Conservation (phyloP, 2,113 vertebrate species). For the Larimichthys crocea region DNA sequence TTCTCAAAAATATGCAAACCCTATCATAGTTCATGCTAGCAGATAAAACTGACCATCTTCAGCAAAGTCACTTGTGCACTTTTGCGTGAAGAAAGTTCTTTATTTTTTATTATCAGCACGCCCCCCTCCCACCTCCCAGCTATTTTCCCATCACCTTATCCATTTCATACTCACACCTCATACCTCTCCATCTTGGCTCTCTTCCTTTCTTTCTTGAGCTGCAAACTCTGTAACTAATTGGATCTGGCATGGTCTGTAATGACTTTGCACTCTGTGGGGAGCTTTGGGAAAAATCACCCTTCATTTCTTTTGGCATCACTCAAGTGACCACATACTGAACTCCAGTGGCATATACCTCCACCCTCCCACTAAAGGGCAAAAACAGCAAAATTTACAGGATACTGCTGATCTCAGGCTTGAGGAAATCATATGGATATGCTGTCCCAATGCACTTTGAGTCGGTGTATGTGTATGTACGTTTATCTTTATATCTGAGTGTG, state of each 20-base stretch:
- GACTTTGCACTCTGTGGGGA: slow-evolving; percentile 77
- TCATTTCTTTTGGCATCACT: slow-evolving; percentile 78
- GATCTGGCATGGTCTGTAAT: slow-evolving; percentile 80
- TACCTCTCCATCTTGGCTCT: slow-evolving; percentile 50
- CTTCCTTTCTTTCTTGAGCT: slow-evolving; percentile 63
- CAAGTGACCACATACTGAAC: slow-evolving; percentile 76
- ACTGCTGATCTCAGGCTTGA: slow-evolving; percentile 50
- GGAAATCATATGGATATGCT: slow-evolving; percentile 14
- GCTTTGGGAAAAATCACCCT: slow-evolving; percentile 76
- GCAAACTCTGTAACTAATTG: slow-evolving; percentile 81
- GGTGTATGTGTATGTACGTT: not conserved
- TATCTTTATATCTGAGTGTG: slow-evolving; percentile 3
- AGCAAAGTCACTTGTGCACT: slow-evolving; percentile 61
- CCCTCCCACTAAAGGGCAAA: slow-evolving; percentile 43
- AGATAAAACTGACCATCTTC: slow-evolving; percentile 78
- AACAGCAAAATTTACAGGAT: slow-evolving; percentile 45
- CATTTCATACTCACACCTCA: slow-evolving; percentile 62
- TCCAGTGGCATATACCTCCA: slow-evolving; percentile 49
- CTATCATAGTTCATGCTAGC: slow-evolving; percentile 65
- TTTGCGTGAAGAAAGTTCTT: slow-evolving; percentile 51
- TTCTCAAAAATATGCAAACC: slow-evolving; percentile 70
- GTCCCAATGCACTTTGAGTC: slow-evolving; percentile 5
- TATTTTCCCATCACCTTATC: slow-evolving; percentile 65
- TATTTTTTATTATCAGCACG: slow-evolving; percentile 53
- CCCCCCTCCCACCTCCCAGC: not conserved